These are phyloP conservation scores for Galaxias olidus DNA, from an alignment of 2,797 vertebrate genomes.

Conservation along the genomic window DNA sequence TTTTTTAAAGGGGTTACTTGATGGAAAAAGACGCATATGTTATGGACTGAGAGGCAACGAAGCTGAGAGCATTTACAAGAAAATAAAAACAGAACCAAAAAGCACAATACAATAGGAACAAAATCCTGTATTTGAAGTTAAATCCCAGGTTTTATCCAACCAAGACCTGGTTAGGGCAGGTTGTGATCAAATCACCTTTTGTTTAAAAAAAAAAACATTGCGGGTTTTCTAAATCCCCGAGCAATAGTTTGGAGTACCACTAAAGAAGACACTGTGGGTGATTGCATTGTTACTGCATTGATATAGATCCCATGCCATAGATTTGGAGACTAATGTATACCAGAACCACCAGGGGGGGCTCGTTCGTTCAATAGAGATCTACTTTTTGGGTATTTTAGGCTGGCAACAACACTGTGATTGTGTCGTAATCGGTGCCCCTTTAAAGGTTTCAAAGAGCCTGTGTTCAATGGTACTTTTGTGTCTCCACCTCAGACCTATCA, in stretches of 20 bases:
- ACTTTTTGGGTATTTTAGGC: conserved; percentile 32
- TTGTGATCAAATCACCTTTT: too few relatives aligned
- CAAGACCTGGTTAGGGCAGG: too few relatives aligned
- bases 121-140: too few relatives aligned
- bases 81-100: too few relatives aligned
- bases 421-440: neutral
- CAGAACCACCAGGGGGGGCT: conserved; percentile 78
- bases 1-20: conserved; percentile 32
- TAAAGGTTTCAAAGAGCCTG: conserved; percentile 45
- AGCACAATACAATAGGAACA: too few relatives aligned
- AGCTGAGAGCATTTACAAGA: too few relatives aligned
- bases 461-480: conserved; percentile 54
- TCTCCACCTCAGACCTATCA: conserved; percentile 65
- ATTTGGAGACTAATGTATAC: conserved; percentile 34
- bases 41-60: neutral
- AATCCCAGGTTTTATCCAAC: too few relatives aligned
- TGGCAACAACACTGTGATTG: conserved; percentile 18
- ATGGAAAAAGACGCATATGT: conserved; percentile 2
- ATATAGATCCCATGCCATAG: conserved; percentile 15
- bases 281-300: neutral
- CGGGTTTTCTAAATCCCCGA: too few relatives aligned
- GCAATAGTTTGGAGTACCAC: too few relatives aligned
- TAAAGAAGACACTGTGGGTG: too few relatives aligned
- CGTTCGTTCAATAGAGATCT: conserved; percentile 59
- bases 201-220: too few relatives aligned